Evolutionary conservation across 2,888 invertebrate species (phyloP), one percentile per base, ranked within the genome.

Genomic region (Ophonus ardosiacus): DNA sequence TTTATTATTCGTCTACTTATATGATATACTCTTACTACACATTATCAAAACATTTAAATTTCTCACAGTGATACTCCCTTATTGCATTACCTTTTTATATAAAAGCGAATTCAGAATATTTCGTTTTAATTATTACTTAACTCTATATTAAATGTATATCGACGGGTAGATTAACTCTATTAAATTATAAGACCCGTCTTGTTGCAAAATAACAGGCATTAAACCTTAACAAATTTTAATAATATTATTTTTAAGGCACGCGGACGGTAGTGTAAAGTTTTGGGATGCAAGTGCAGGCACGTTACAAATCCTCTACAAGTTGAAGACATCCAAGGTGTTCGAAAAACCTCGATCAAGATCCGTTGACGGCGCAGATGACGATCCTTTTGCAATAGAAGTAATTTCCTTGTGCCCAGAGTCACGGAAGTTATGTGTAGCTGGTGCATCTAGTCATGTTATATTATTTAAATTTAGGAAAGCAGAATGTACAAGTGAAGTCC

Each of bases 251-350:
- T 63, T 63, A 63, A 24, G 98, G 79, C 99, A 99, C 92, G 97
- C 98, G 87, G 99, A 99, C 92, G 99, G 99, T 81, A 98, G 98
- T 90, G 94, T 99, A 85, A 99, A 99, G 92, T 99, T 99, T 92
- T 99, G 99, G 99, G 99, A 99, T 92, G 98, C 98, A 71, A 98
- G 98, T 90, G 98, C 98, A 81, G 98, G 98, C 87, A 97, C 97
- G 86, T 93, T 99, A 88, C 98, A 99, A 93, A 96, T 98, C 89
- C 94, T 99, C 90, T 99, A 99, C 93, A 99, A 99, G 94, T 93
- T 99, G 90, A 99, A 99, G 93, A 98, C 98, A 90, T 97, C 97
- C 88, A 98, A 99, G 93, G 94, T 96, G 84, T 96, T 97, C 91
- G 97, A 97, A 90, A 94, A 95, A 89, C 94, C 95, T 87, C 94